Percentiles rank a stretch among this genome's conserved stretches.
Evolutionary conservation across 2,113 vertebrate species (phyloP).

Genomic region (Sarotherodon lohbergeri): DNA sequence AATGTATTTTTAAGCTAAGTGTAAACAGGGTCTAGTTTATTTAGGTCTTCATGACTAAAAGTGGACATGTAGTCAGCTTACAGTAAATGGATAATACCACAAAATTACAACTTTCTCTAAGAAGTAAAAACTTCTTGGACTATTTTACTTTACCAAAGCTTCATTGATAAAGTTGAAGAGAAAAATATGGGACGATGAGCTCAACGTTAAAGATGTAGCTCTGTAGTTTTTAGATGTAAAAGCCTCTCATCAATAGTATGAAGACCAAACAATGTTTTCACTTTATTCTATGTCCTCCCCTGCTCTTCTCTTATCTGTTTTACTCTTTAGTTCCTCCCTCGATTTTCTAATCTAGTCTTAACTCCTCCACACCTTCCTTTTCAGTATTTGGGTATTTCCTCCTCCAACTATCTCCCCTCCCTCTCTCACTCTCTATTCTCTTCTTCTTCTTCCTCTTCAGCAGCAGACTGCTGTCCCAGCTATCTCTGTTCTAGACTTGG

Average conservation of each 20-base stretch:
- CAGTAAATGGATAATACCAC: not conserved
- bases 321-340: constrained; percentile 7
- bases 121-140: not conserved
- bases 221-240: not conserved
- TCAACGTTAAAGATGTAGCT: not conserved
- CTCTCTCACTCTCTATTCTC: constrained; percentile 41
- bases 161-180: not conserved
- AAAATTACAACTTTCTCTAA: not conserved
- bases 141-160: not conserved
- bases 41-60: not conserved
- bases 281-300: constrained; percentile 55
- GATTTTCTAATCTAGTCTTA: not conserved
- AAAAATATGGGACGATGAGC: not conserved
- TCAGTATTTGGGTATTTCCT: constrained; percentile 12
- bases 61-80: not conserved
- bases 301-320: not conserved
- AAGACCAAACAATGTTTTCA: constrained; percentile 71
- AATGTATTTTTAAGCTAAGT: not conserved
- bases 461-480: constrained; percentile 99
- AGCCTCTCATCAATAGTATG: not conserved
- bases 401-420: not conserved
- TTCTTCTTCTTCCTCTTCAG: constrained; percentile 73
- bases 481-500: constrained; percentile 99
- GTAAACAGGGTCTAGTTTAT: not conserved
- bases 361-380: not conserved